These are phyloP conservation scores for Lysandra coridon DNA, from an alignment of 2,888 invertebrate species.

Conservation along the genomic window DNA sequence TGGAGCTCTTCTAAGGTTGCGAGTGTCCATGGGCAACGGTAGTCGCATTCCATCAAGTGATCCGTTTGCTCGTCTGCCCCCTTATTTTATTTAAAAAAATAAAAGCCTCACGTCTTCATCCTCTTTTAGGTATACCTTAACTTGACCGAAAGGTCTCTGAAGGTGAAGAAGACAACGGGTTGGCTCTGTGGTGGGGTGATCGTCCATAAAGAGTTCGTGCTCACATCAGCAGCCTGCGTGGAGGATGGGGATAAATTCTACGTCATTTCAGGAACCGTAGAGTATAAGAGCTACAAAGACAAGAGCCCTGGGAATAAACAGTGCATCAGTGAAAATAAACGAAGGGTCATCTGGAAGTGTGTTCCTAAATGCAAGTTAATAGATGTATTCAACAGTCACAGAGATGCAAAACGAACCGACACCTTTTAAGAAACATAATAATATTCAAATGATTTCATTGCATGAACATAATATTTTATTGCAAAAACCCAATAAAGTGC, in stretches of 20 bases:
- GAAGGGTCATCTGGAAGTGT: slow-evolving; percentile 73
- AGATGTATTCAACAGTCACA: no score
- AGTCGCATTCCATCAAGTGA: no score
- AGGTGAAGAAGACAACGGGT: slow-evolving; percentile 70
- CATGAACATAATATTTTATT: no score
- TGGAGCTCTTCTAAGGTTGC: no score
- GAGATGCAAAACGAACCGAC: no score
- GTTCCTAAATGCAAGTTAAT: slow-evolving; percentile 70
- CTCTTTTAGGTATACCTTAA: slow-evolving; percentile 64
- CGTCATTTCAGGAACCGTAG: slow-evolving; percentile 68
- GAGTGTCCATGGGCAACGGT: no score
- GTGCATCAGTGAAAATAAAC: slow-evolving; percentile 66
- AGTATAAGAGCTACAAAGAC: slow-evolving; percentile 67
- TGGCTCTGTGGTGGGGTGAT: slow-evolving; percentile 75
- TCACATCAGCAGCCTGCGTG: slow-evolving; percentile 73
- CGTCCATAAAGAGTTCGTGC: slow-evolving; percentile 61
- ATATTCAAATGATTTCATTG: no score
- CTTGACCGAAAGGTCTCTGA: slow-evolving; percentile 70
- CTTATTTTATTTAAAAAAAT: no score
- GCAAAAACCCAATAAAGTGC: no score
- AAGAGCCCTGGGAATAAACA: slow-evolving; percentile 52
- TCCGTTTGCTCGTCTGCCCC: no score
- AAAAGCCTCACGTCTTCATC: neutral
- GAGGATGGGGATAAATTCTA: slow-evolving; percentile 74
- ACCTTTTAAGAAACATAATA: no score